phyloP scores from a whole-genome alignment of 2,888 invertebrate genomes.

The Campopleginae sp. region DNA sequence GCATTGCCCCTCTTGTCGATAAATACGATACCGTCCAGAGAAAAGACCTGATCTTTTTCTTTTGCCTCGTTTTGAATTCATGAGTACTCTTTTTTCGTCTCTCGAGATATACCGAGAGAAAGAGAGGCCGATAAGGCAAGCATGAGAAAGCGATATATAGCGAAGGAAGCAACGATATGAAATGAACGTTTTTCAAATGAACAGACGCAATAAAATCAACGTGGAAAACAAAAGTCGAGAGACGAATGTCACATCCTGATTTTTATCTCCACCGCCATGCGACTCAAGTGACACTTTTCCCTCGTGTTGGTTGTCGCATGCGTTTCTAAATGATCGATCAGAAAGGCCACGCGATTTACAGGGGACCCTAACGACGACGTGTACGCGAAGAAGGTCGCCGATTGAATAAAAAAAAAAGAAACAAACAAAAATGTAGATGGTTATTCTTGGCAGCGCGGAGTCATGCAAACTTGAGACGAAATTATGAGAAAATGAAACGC shows the following conservation, averaged over 20 bases:
- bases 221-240: slow-evolving; percentile 34
- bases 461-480: neutral
- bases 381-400: neutral
- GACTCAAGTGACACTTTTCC: slow-evolving; percentile 45
- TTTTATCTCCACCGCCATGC: slow-evolving; percentile 37
- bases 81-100: slow-evolving; percentile 30
- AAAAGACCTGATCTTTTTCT: slow-evolving; percentile 51
- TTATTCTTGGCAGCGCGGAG: neutral
- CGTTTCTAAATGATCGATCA: slow-evolving; percentile 53
- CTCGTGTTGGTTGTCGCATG: neutral
- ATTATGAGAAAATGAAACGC: neutral
- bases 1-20: slow-evolving; percentile 78
- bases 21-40: slow-evolving; percentile 76
- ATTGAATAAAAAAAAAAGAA: neutral
- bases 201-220: slow-evolving; percentile 21
- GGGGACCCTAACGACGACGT: slow-evolving; percentile 8
- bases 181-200: slow-evolving; percentile 1
- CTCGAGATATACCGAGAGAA: neutral
- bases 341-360: slow-evolving; percentile 17
- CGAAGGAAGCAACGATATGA: neutral
- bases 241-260: slow-evolving; percentile 61
- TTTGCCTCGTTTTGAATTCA: slow-evolving; percentile 39
- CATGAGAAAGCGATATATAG: slow-evolving; percentile 20
- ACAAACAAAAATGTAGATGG: neutral
- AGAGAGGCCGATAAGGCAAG: slow-evolving; percentile 21